Evolutionary conservation across 2,888 invertebrate species (phyloP).

Genomic region (Mythimna lalbum): DNA sequence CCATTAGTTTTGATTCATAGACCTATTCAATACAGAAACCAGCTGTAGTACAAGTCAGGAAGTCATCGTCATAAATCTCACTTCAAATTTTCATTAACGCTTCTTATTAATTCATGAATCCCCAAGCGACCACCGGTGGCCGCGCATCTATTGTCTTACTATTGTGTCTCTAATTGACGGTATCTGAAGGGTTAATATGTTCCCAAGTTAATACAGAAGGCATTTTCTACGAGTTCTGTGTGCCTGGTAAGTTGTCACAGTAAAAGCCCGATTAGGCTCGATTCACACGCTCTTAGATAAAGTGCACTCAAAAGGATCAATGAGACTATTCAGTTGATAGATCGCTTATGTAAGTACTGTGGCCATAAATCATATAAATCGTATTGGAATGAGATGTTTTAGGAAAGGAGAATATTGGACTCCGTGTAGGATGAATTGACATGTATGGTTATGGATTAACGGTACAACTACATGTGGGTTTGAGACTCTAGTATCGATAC

Average conservation of each 20-base stretch:
- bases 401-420: background rate
- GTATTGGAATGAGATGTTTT: constrained; percentile 22
- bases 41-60: constrained; percentile 25
- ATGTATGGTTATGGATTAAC: background rate
- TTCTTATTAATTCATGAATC: too few relatives aligned
- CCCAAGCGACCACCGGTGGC: too few relatives aligned
- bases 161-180: too few relatives aligned
- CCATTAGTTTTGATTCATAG: constrained; percentile 41
- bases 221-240: constrained; percentile 12
- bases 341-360: constrained; percentile 14
- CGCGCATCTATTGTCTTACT: too few relatives aligned
- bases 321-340: constrained; percentile 29
- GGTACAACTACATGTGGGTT: background rate
- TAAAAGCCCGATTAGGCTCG: constrained; percentile 6
- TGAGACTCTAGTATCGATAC: constrained; percentile 24
- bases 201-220: constrained; percentile 15
- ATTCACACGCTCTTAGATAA: constrained; percentile 49
- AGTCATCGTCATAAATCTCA: constrained; percentile 31
- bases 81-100: constrained; percentile 12
- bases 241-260: constrained; percentile 32
- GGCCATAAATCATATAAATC: constrained; percentile 26
- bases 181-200: too few relatives aligned
- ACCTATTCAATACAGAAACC: constrained; percentile 21
- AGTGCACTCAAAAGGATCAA: constrained; percentile 46
- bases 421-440: background rate